These are phyloP conservation scores for Beris morrisii DNA, from an alignment of 2,888 invertebrate genomes.

Conservation along the genomic window DNA sequence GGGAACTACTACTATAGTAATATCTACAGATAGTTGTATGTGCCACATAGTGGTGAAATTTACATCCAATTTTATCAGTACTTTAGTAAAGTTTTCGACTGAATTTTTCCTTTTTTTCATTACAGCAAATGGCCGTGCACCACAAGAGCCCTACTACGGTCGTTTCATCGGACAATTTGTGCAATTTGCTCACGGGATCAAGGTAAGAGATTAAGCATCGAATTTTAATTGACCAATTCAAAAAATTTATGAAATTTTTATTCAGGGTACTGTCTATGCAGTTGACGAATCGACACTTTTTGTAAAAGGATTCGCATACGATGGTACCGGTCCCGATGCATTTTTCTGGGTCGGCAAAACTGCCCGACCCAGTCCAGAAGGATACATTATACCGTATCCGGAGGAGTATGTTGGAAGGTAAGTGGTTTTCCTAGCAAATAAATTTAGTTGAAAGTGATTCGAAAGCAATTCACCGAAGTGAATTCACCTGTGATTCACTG, in stretches of 20 bases:
- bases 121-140: conserved; percentile 41
- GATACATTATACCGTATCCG: conserved; percentile 83
- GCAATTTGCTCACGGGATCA: conserved; percentile 77
- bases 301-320: conserved; percentile 84
- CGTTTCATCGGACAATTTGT: conserved; percentile 72
- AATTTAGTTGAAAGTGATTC: neutral
- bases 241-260: conserved; percentile 11
- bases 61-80: too few relatives aligned
- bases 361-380: conserved; percentile 77
- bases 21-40: too few relatives aligned
- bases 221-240: conserved; percentile 6
- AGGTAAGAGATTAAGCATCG: conserved; percentile 44
- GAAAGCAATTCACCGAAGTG: too few relatives aligned
- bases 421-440: conserved; percentile 40
- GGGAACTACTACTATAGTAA: too few relatives aligned
- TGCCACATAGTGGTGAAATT: too few relatives aligned
- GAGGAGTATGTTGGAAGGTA: conserved; percentile 80
- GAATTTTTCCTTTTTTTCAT: conserved; percentile 21
- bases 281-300: conserved; percentile 87
- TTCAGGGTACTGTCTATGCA: conserved; percentile 76
- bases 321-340: conserved; percentile 84
- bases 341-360: conserved; percentile 90
- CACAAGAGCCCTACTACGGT: conserved; percentile 73
- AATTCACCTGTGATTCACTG: too few relatives aligned
- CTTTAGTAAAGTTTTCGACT: too few relatives aligned